These are phyloP conservation scores for Archips crataeganus DNA, from an alignment of 2,888 invertebrate species.

Conservation along the genomic window DNA sequence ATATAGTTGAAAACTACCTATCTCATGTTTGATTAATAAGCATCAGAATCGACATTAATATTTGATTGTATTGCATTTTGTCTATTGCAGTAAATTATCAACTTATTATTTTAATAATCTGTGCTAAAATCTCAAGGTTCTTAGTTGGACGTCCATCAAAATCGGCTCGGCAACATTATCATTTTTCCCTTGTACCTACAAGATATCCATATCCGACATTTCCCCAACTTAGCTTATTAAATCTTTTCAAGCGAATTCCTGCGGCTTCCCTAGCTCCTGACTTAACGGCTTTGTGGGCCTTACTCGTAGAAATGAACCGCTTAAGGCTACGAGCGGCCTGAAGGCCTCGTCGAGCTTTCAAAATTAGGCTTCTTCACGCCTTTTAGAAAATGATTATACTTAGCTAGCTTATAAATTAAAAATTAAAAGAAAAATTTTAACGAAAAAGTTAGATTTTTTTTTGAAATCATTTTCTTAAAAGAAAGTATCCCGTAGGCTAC, in stretches of 20 bases:
- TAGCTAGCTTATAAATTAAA: neutral
- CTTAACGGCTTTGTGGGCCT: slow-evolving; percentile 17
- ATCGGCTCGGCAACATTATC: neutral
- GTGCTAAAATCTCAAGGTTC: too few species aligned
- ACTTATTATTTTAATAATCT: too few species aligned
- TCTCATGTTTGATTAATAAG: too few species aligned
- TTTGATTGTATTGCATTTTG: too few species aligned
- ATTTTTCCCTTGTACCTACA: neutral
- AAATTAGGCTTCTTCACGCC: neutral
- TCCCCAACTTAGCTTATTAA: slow-evolving; percentile 15
- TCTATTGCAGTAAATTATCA: too few species aligned
- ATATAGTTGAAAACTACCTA: too few species aligned
- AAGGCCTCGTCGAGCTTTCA: neutral
- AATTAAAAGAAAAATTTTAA: too few species aligned
- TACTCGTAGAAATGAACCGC: neutral
- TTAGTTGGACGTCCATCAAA: neutral
- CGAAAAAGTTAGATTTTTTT: too few species aligned
- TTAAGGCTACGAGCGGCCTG: neutral
- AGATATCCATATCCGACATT: neutral
- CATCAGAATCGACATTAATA: too few species aligned
- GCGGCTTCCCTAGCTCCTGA: slow-evolving; percentile 18
- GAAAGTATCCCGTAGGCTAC: too few species aligned
- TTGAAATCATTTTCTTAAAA: too few species aligned
- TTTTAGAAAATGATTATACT: neutral
- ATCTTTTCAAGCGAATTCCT: slow-evolving; percentile 16